phyloP scores from a whole-genome alignment of 2,888 invertebrate species.

The Habroteleia sp. region DNA sequence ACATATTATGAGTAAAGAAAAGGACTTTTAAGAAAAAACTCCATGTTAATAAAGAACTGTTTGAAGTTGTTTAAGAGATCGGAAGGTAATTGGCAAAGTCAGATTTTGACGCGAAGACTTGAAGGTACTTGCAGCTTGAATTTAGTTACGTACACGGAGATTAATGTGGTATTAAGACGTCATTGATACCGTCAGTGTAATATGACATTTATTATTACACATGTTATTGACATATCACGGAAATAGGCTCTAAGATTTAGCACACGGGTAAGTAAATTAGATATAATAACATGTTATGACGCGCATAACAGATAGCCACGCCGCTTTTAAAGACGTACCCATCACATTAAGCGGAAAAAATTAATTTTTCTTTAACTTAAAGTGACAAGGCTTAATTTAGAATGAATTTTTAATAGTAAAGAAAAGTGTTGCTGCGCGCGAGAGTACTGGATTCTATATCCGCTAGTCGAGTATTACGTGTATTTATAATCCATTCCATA shows the following conservation, averaged over 20 bases:
- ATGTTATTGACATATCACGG: constrained; percentile 27
- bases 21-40: constrained; percentile 26
- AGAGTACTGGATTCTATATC: too few species aligned
- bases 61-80: constrained; percentile 26
- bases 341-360: background rate
- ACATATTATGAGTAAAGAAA: constrained; percentile 29
- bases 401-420: background rate
- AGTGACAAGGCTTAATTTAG: background rate
- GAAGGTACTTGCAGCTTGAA: background rate
- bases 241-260: constrained; percentile 13
- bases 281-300: constrained; percentile 19
- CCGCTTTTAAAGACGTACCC: background rate
- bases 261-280: constrained; percentile 18
- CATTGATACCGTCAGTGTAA: constrained; percentile 5
- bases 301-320: constrained; percentile 3
- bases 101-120: background rate
- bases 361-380: too few species aligned
- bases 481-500: too few species aligned
- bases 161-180: constrained; percentile 8
- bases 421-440: too few species aligned
- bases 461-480: too few species aligned
- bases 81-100: constrained; percentile 14
- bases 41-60: constrained; percentile 36
- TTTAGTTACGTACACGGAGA: background rate
- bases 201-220: constrained; percentile 33